A percentile compares a stretch with the other conserved stretches of the same genome.
These are phyloP conservation scores for Trachemys scripta DNA, from an alignment of 2,113 vertebrate genomes.

Conservation along the genomic window DNA sequence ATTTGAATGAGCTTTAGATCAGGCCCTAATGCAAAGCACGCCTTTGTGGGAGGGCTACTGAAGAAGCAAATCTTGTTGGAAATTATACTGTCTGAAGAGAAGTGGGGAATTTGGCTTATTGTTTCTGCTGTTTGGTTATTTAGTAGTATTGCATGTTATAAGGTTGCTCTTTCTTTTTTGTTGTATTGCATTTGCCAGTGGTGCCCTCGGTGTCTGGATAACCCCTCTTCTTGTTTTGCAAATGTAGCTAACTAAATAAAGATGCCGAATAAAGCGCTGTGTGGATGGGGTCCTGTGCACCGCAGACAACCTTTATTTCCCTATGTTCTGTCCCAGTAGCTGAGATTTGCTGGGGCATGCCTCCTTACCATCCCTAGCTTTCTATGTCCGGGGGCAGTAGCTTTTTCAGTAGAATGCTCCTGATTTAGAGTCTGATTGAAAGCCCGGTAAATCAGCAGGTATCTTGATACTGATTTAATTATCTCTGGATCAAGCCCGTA, in stretches of 20 bases:
- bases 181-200: constrained; percentile 61
- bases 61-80: constrained; percentile 63
- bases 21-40: constrained; percentile 34
- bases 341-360: background rate
- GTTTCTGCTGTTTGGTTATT: constrained; percentile 50
- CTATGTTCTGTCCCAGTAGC: background rate
- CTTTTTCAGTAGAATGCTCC: background rate
- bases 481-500: background rate
- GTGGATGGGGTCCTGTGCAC: background rate
- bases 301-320: constrained; percentile 3
- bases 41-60: constrained; percentile 40
- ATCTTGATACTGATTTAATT: background rate
- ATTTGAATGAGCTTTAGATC: constrained; percentile 37
- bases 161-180: constrained; percentile 52
- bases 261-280: constrained; percentile 57
- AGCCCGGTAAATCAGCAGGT: background rate
- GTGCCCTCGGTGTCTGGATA: constrained; percentile 54
- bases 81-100: constrained; percentile 67
- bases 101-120: constrained; percentile 54
- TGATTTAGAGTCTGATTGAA: background rate
- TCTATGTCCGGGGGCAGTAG: rapidly evolving
- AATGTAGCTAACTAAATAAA: constrained; percentile 55
- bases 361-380: background rate
- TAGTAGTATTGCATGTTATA: constrained; percentile 10
- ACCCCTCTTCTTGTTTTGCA: constrained; percentile 61